phyloP scores from a whole-genome alignment of 2,888 invertebrate genomes.

The Ophion ventricosus region DNA sequence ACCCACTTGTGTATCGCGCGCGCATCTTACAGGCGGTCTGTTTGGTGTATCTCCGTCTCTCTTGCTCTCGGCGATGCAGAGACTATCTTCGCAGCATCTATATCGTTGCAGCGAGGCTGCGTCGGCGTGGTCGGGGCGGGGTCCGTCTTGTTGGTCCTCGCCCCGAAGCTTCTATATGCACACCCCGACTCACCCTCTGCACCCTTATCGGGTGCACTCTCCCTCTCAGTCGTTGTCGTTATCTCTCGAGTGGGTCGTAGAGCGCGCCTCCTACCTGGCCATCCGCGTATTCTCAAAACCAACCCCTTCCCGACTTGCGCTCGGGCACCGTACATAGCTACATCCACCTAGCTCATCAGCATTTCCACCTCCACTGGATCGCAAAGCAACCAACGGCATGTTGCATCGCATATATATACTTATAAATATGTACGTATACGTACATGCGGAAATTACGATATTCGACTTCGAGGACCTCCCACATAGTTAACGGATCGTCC shows the following conservation, averaged over 20 bases:
- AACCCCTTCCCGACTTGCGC: constrained; percentile 15
- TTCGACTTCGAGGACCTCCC: neutral
- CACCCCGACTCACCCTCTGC: constrained; percentile 5
- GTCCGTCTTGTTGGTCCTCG: constrained; percentile 59
- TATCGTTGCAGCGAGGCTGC: constrained; percentile 59
- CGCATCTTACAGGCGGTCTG: constrained; percentile 67
- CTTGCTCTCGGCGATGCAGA: constrained; percentile 46
- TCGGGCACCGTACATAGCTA: neutral
- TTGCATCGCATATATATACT: constrained; percentile 16
- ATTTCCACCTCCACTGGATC: constrained; percentile 50
- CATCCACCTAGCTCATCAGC: constrained; percentile 35
- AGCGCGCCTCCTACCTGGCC: constrained; percentile 69
- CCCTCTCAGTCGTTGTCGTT: constrained; percentile 66
- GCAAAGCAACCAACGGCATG: constrained; percentile 42
- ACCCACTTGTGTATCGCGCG: constrained; percentile 78
- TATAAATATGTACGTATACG: constrained; percentile 11
- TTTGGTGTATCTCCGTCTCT: constrained; percentile 63
- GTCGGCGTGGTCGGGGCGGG: constrained; percentile 59
- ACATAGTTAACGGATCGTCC: no score
- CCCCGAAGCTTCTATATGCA: constrained; percentile 46
- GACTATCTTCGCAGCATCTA: constrained; percentile 46
- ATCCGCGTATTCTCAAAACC: constrained; percentile 51
- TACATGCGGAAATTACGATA: neutral
- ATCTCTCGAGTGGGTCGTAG: constrained; percentile 56
- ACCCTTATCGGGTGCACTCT: constrained; percentile 57